Evolutionary conservation across 2,888 invertebrate genomes (phyloP).

Genomic region (Nysson spinosus): DNA sequence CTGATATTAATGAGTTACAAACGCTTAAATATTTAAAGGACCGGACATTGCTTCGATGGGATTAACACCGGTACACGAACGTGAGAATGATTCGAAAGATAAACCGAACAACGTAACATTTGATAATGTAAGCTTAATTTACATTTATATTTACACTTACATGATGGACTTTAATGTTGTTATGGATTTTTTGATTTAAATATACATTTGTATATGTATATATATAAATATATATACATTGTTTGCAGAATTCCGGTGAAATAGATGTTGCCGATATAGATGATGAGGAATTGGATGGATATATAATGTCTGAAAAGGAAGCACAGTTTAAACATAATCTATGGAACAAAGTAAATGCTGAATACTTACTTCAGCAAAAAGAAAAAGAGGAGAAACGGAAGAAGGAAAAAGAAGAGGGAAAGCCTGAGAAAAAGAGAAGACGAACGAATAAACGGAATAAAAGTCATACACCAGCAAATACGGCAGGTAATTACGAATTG

Average conservation of each 20-base stretch:
- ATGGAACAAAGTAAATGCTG: conserved; percentile 94
- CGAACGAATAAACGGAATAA: conserved; percentile 82
- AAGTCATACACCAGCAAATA: conserved; percentile 81
- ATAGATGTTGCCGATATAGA: conserved; percentile 87
- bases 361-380: conserved; percentile 91
- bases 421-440: conserved; percentile 89
- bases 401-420: conserved; percentile 91
- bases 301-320: conserved; percentile 91
- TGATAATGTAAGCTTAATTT: conserved; percentile 53
- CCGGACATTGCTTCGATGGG: conserved; percentile 90
- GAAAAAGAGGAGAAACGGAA: conserved; percentile 90
- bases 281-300: conserved; percentile 92
- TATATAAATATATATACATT: too few species aligned
- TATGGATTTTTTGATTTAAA: conserved; percentile 17
- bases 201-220: not conserved
- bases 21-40: conserved; percentile 72
- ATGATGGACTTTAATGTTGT: not conserved
- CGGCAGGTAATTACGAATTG: conserved; percentile 75
- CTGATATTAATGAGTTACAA: too few species aligned
- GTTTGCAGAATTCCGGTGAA: conserved; percentile 77
- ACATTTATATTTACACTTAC: not conserved
- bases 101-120: conserved; percentile 30
- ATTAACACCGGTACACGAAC: conserved; percentile 79
- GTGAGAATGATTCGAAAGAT: conserved; percentile 73
- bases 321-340: conserved; percentile 87